Conservation (phyloP, 1,140 invertebrate species). For the fruit fly (Drosophila melanogaster) region Release_6_plus_ISO1_MT NT_037436.4:6923001-6923500, state of each 20-base stretch:
- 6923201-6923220: slow-evolving; percentile 40
- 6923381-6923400: slow-evolving; percentile 18
- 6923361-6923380: slow-evolving; percentile 27
- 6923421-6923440: slow-evolving; percentile 53
- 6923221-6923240: slow-evolving; percentile 14
- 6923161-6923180: slow-evolving; percentile 32
- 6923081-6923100: slow-evolving; percentile 77
- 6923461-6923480: slow-evolving; percentile 77
- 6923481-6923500: slow-evolving; percentile 54
- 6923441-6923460: slow-evolving; percentile 49
- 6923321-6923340: slow-evolving; percentile 62
- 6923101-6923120: slow-evolving; percentile 74
- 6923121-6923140: slow-evolving; percentile 74
- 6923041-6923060: slow-evolving; percentile 50
- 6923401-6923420: slow-evolving; percentile 49
- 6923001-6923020: slow-evolving; percentile 65
- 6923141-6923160: slow-evolving; percentile 68
- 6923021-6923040: slow-evolving; percentile 43
- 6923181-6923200: slow-evolving; percentile 48
- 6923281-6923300: background rate
- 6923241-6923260: slow-evolving; percentile 58
- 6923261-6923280: slow-evolving; percentile 64
- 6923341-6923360: slow-evolving; percentile 56
- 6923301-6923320: slow-evolving; percentile 64
- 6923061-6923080: slow-evolving; percentile 72